Percentiles rank a stretch among this genome's conserved stretches.
These are phyloP conservation scores for Brachyptera risi DNA, from an alignment of 2,888 invertebrate species.

Conservation along the genomic window DNA sequence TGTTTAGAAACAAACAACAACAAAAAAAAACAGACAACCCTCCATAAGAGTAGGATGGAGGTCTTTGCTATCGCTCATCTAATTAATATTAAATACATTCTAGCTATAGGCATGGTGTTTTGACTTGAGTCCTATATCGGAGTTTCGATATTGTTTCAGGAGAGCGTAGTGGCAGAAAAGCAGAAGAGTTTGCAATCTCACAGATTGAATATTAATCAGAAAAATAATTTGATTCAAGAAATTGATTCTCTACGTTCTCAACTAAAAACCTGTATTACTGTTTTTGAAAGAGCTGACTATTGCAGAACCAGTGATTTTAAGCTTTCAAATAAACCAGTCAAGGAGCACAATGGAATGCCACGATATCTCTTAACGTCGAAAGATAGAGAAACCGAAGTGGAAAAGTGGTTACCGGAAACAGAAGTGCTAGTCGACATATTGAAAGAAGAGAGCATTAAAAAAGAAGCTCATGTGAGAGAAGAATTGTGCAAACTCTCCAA, in stretches of 20 bases:
- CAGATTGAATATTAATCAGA: neutral
- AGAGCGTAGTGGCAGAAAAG: slow-evolving; percentile 21
- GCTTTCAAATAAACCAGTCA: neutral
- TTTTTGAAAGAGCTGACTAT: neutral
- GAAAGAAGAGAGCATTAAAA: neutral
- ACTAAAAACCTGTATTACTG: neutral
- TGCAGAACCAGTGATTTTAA: no score
- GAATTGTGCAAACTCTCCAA: no score
- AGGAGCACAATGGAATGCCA: neutral
- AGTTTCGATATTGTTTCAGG: slow-evolving; percentile 20
- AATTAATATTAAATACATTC: no score
- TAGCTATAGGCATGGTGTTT: no score
- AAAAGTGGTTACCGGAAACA: neutral
- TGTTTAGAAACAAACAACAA: no score
- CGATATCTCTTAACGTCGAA: neutral
- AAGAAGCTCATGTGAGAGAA: neutral
- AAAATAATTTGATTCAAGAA: neutral
- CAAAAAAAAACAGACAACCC: no score
- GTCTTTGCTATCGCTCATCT: no score
- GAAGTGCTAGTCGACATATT: neutral
- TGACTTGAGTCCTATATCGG: no score
- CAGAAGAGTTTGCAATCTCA: neutral
- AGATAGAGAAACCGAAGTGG: neutral
- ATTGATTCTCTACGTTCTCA: neutral
- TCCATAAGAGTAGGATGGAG: no score